These are phyloP conservation scores for Epizoanthus scotinus DNA, from an alignment of 92 coral and sea anemone species.

Conservation along the genomic window DNA sequence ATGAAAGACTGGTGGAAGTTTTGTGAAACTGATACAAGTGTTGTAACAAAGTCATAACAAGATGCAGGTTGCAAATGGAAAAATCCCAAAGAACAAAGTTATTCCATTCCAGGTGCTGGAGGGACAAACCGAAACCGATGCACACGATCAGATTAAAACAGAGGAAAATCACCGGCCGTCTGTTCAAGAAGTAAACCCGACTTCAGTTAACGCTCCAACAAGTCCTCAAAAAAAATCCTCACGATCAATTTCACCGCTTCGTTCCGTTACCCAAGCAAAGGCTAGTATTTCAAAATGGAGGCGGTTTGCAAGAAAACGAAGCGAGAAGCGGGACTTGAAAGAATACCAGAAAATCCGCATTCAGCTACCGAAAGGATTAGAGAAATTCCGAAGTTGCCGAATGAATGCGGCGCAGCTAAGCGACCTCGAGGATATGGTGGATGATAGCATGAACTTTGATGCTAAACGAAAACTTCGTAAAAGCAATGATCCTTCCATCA, in stretches of 20 bases:
- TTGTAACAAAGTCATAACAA: neutral
- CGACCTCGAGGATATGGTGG: slow-evolving; percentile 83
- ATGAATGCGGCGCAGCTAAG: slow-evolving; percentile 88
- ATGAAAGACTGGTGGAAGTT: neutral
- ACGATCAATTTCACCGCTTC: slow-evolving; percentile 58
- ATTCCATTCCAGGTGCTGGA: slow-evolving; percentile 49
- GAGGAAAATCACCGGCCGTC: slow-evolving; percentile 8
- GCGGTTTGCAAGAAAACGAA: slow-evolving; percentile 55
- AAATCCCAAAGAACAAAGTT: slow-evolving; percentile 67
- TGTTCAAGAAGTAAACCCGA: slow-evolving; percentile 2
- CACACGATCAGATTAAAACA: neutral
- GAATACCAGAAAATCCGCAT: slow-evolving; percentile 50
- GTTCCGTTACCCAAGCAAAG: slow-evolving; percentile 68
- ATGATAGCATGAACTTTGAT: slow-evolving; percentile 35
- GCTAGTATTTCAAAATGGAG: slow-evolving; percentile 80
- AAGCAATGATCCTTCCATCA: slow-evolving; percentile 58
- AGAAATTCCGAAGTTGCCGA: slow-evolving; percentile 57
- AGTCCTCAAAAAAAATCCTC: slow-evolving; percentile 44
- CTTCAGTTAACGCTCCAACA: neutral
- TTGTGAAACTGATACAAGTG: neutral
- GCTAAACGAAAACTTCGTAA: slow-evolving; percentile 41
- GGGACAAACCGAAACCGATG: slow-evolving; percentile 34
- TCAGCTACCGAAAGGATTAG: slow-evolving; percentile 49
- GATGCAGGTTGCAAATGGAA: slow-evolving; percentile 71
- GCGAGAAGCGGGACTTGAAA: slow-evolving; percentile 40